Percentiles rank a stretch among this genome's conserved stretches.
These are phyloP conservation scores for Naso thynnoides DNA, from an alignment of 2,797 vertebrate genomes.

Conservation along the genomic window DNA sequence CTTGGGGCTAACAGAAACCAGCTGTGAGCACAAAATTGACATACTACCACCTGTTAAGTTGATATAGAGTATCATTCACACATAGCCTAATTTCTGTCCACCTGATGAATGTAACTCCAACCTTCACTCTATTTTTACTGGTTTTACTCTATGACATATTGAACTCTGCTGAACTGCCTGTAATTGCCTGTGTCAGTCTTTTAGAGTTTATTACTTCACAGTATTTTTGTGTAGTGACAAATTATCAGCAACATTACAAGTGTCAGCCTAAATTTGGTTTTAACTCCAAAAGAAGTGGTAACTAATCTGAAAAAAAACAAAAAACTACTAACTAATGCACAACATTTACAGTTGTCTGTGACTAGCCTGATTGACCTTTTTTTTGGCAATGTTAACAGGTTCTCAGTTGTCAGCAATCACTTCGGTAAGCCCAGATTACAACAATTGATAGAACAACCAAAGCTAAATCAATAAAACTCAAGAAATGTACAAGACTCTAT, in stretches of 20 bases:
- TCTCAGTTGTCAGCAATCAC: too few relatives aligned
- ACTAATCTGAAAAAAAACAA: neutral
- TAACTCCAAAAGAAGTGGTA: neutral
- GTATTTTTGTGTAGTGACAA: too few relatives aligned
- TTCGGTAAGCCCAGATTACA: too few relatives aligned
- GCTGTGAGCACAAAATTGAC: neutral
- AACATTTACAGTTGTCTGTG: neutral
- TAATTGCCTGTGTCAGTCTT: too few relatives aligned
- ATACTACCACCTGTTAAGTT: neutral
- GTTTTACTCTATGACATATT: neutral
- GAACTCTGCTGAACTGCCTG: too few relatives aligned
- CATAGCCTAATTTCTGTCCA: too few relatives aligned
- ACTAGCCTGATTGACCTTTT: too few relatives aligned
- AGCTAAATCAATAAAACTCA: too few relatives aligned
- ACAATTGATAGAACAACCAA: too few relatives aligned
- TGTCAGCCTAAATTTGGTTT: neutral
- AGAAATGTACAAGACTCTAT: neutral
- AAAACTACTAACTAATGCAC: neutral
- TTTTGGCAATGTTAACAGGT: too few relatives aligned
- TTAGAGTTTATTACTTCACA: too few relatives aligned
- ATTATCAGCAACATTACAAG: too few relatives aligned
- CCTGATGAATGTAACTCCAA: neutral
- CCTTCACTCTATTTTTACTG: neutral
- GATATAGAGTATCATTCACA: neutral
- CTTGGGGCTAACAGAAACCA: neutral